Base-by-base conservation (phyloP, 2,797 vertebrate species). In the Phrynocephalus guinanensis region DNA sequence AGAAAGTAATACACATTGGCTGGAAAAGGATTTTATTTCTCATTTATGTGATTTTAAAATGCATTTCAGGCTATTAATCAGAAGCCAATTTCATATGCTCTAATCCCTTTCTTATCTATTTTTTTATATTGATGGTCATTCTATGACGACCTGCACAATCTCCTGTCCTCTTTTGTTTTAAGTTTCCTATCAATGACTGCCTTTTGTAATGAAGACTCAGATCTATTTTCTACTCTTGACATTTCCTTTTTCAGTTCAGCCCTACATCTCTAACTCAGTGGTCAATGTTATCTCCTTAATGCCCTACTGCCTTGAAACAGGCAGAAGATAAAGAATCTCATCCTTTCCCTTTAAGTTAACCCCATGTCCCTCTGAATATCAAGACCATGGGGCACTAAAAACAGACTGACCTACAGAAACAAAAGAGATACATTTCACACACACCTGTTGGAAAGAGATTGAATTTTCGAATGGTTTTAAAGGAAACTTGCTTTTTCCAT, bases 21-120 rank as follows among this genome's bases (percentile, higher is more conserved):
- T 85, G 77, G 79, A 85, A 88, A 90, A 78, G 83, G 80, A 71
- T 90, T 91, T 87, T 4, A 50, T 88, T 48, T 76, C 79, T 86
- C 44, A 63, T n/a, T 50, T 88, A 0, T 13, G 28, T 56, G 56
- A 6, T 44, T n/a, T 5, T n/a, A 22, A 60, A 87, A 89, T 16
- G 1, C 22, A 28, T 84, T 91, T 91, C 91, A 79, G 44, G 86
- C 5, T 30, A 68, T 86, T 4, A 26, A 63, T 30, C 6, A n/a
- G 30, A 16, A 80, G 30, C 48, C 77, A 72, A 70, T 44, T 73
- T 86, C 56, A 75, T 18, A 7, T 66, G 13, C 44, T 11, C 30
- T 38, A 24, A 33, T 26, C 22, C 10, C 18, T 80, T 67, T 63
- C 38, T 82, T 68, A 3, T 28, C 8, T 9, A 56, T 2, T 26